Percentiles rank a stretch among this genome's conserved stretches.
phyloP scores from a whole-genome alignment of 1,140 invertebrate genomes.

The Dinothrombium tinctorium region DNA sequence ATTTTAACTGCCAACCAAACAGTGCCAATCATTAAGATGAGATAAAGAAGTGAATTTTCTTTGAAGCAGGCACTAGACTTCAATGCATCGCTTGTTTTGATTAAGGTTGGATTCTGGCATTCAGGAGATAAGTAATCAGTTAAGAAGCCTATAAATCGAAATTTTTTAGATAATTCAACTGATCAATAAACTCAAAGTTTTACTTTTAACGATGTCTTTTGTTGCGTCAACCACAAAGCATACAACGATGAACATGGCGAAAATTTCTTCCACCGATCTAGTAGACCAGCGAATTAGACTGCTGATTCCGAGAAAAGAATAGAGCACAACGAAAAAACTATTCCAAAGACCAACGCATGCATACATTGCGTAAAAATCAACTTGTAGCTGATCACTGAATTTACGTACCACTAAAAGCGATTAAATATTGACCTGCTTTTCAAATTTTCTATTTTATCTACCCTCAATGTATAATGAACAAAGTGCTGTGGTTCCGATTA shows the following conservation, averaged over 20 bases:
- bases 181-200: conserved; percentile 10
- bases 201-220: conserved; percentile 27
- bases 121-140: conserved; percentile 26
- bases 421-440: neutral
- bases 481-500: conserved; percentile 28
- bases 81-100: neutral
- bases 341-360: conserved; percentile 28
- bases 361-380: conserved; percentile 28
- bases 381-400: conserved; percentile 23
- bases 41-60: conserved; percentile 33
- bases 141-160: conserved; percentile 24
- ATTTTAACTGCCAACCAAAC: conserved; percentile 34
- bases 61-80: conserved; percentile 20
- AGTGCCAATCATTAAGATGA: conserved; percentile 35
- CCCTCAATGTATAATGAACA: conserved; percentile 28
- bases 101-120: conserved; percentile 13
- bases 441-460: conserved; percentile 12
- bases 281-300: conserved; percentile 25
- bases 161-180: neutral
- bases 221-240: conserved; percentile 27
- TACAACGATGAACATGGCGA: conserved; percentile 28
- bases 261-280: conserved; percentile 30
- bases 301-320: conserved; percentile 24
- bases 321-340: conserved; percentile 26
- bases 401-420: conserved; percentile 22